phyloP scores from a whole-genome alignment of 2,888 invertebrate genomes.

The Ormia ochracea region DNA sequence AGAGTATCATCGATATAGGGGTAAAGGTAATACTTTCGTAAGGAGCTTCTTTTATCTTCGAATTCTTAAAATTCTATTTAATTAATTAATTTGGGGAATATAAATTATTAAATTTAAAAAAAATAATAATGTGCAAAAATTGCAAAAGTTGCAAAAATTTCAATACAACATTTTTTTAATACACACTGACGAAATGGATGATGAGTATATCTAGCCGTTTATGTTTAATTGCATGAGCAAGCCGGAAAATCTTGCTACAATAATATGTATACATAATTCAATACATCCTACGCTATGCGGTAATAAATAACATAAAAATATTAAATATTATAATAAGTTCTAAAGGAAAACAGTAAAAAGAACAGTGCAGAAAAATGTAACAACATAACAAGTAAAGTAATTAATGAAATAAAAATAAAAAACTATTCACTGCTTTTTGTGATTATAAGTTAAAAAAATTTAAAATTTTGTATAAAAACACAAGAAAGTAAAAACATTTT shows the following conservation, averaged over 20 bases:
- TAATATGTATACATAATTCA: conserved; percentile 30
- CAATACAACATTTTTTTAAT: not conserved
- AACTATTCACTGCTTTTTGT: conserved; percentile 57
- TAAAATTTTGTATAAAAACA: conserved; percentile 60
- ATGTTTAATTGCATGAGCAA: conserved; percentile 37
- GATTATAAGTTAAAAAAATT: conserved; percentile 46
- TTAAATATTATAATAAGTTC: conserved; percentile 33
- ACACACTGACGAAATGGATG: conserved; percentile 37
- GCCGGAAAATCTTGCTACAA: conserved; percentile 53
- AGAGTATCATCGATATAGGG: conserved; percentile 7
- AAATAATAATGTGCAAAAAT: not conserved
- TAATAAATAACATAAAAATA: conserved; percentile 41
- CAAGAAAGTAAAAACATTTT: conserved; percentile 53
- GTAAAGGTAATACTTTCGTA: not conserved
- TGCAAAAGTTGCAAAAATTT: not conserved
- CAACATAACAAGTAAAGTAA: conserved; percentile 19
- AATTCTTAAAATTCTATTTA: not conserved
- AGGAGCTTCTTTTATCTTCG: not conserved
- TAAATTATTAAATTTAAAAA: not conserved
- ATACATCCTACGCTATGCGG: conserved; percentile 49
- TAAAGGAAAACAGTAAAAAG: conserved; percentile 46
- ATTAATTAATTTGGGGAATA: not conserved
- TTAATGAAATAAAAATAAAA: conserved; percentile 40
- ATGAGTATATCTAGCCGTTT: not conserved
- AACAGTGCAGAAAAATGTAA: conserved; percentile 49